Base-by-base conservation (phyloP, 2,113 vertebrate genomes). In the Thalassarche chlororhynchos region DNA sequence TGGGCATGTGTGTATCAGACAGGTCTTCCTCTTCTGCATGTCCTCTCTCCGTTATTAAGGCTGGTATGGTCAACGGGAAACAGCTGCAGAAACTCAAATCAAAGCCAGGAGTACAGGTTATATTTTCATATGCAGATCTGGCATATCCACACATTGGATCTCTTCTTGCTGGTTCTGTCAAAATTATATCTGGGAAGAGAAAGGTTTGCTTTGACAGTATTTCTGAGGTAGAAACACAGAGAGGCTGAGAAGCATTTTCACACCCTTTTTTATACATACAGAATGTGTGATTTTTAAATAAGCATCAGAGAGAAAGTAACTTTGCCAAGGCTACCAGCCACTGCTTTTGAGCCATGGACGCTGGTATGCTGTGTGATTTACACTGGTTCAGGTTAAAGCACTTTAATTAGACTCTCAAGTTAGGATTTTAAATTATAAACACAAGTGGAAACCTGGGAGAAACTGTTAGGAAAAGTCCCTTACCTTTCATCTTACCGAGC, bases 281-380 rank as follows among this genome's bases (percentile, higher is more conserved):
- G 71, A 74, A 95, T 58, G 78, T 96, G 81, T 55, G 60, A 83
- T 60, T 83, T 94, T 94, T 91, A 96, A 89, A 70, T 89, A 89
- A 88, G 81, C 54, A 70, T 26, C n/a, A 74, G 49, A 72, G n/a
- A 89, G 49, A 70, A 84, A 34, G n/a, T 60, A 40, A 66, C 54
- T 96, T 91, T 83, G 61, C 70, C 78, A 69, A 78, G 58, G 70
- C 87, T 91, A 21, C 32, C 89, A 93, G 23, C 31, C 42, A 16
- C 34, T 70, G 57, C 46, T 84, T 72, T 54, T 49, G 47, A 66
- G 72, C 71, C 4, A 1, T 34, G 60, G 77, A 68, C 58, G 29
- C 0, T 2, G 23, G 8, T 89, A 3, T 46, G 46, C 38, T 38
- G 44, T 31, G 29, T 79, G 61, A 61, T 82, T 84, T 26, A 8